Evolutionary conservation across 2,113 vertebrate genomes (phyloP).

Genomic region (Emberiza fucata): DNA sequence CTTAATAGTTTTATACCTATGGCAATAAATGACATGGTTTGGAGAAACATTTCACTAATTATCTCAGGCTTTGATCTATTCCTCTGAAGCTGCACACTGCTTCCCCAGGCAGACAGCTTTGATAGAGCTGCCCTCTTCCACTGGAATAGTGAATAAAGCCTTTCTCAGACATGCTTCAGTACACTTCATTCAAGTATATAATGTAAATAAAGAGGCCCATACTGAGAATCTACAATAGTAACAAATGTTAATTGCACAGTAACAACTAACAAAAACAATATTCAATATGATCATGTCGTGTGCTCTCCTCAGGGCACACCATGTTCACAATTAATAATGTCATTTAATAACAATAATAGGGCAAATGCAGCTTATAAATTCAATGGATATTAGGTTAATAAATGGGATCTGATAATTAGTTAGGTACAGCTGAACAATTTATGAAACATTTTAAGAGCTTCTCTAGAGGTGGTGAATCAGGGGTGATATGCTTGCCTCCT

Average conservation of each 20-base stretch:
- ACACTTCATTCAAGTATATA: background rate
- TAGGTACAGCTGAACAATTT: background rate
- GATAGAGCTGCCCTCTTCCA: background rate
- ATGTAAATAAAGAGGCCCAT: background rate
- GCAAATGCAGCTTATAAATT: background rate
- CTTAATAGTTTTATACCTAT: background rate
- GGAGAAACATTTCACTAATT: background rate
- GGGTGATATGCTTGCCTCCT: background rate
- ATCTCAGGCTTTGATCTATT: background rate
- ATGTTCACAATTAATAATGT: background rate
- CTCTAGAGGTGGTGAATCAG: background rate
- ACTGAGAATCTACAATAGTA: background rate
- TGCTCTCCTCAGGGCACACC: background rate
- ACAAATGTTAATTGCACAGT: background rate
- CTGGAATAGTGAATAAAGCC: background rate
- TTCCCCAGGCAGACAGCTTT: background rate
- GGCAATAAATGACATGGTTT: background rate
- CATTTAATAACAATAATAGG: background rate
- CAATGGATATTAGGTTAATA: background rate
- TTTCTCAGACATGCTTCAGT: background rate
- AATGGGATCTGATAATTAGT: background rate
- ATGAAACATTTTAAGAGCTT: background rate
- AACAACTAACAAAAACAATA: background rate
- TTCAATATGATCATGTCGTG: background rate
- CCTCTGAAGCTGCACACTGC: background rate